These are phyloP conservation scores for Littorina saxatilis DNA, from an alignment of 1,140 invertebrate genomes.

Conservation along the genomic window DNA sequence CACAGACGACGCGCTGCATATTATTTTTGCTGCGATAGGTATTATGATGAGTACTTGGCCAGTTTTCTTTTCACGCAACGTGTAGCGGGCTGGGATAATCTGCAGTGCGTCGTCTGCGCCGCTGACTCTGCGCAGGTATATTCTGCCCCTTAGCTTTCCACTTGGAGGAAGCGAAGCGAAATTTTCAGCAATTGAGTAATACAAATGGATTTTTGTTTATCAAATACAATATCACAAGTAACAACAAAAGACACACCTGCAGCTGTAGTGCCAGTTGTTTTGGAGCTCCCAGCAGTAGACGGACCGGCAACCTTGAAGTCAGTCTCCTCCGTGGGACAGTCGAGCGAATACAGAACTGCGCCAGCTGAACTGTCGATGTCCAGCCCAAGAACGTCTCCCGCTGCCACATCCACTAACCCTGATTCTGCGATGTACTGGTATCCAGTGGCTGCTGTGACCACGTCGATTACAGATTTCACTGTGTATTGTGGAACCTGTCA, in stretches of 20 bases:
- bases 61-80: no score
- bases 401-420: conserved; percentile 32
- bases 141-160: no score
- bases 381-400: conserved; percentile 48
- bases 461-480: conserved; percentile 19
- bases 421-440: conserved; percentile 39
- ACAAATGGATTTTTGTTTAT: no score
- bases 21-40: no score
- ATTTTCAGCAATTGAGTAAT: no score
- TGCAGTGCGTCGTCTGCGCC: no score
- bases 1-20: no score
- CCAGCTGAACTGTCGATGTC: not conserved
- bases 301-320: not conserved
- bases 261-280: not conserved
- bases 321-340: not conserved
- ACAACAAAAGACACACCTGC: conserved; percentile 2
- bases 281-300: not conserved
- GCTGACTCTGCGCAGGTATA: no score
- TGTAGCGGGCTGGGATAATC: no score
- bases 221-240: no score
- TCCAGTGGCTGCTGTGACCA: conserved; percentile 9
- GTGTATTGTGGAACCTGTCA: conserved; percentile 7
- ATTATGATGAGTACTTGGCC: no score
- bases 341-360: conserved; percentile 1
- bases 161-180: no score